Evolutionary conservation across 1,140 invertebrate species (phyloP).

Genomic region (Xylocopa sonorina): DNA sequence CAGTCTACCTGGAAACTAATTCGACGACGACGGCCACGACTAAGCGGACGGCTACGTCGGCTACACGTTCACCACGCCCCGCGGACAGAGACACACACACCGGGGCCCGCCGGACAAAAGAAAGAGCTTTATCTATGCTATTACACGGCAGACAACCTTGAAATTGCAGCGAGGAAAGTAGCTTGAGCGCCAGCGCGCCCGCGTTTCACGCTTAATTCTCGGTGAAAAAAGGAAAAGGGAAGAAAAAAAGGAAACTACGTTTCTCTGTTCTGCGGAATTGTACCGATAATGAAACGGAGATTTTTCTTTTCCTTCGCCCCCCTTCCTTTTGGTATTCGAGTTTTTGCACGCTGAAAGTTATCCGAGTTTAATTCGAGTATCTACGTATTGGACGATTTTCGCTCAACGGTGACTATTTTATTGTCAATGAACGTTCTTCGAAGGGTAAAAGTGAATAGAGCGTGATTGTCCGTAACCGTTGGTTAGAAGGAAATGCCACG

Average conservation of each 20-base stretch:
- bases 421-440: no score
- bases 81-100: not conserved
- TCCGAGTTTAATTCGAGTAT: no score
- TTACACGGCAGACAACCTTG: slow-evolving; percentile 38
- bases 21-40: slow-evolving; percentile 39
- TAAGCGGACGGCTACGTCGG: not conserved
- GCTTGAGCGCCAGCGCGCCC: no score
- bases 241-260: no score
- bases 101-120: not conserved
- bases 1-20: slow-evolving; percentile 64
- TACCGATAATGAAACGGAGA: not conserved
- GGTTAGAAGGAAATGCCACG: not conserved
- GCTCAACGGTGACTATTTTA: no score
- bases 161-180: slow-evolving; percentile 33
- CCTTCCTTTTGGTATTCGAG: not conserved
- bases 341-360: not conserved
- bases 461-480: not conserved
- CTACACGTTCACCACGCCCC: slow-evolving; percentile 15
- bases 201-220: not conserved
- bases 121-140: slow-evolving; percentile 9
- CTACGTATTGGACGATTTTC: no score
- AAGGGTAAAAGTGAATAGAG: not conserved
- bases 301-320: not conserved
- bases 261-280: not conserved
- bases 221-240: not conserved